These are phyloP conservation scores for Platygyra sinensis DNA, from an alignment of 64 coral and sea anemone species.

Conservation along the genomic window DNA sequence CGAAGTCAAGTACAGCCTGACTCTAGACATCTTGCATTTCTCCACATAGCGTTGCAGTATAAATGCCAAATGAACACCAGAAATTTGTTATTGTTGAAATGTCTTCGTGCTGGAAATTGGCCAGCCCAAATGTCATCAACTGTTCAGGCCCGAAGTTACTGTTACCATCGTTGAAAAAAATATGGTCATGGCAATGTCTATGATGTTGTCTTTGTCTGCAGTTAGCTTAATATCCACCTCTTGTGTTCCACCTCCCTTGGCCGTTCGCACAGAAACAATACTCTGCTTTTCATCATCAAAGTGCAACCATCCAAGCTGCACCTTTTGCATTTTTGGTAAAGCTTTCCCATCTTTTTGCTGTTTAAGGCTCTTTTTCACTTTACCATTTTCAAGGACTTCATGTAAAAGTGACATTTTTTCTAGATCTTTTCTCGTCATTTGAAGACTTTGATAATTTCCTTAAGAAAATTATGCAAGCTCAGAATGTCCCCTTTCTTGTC, in stretches of 20 bases:
- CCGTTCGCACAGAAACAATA: slow-evolving; percentile 41
- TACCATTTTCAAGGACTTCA: too few species aligned
- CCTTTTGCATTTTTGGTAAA: slow-evolving; percentile 21
- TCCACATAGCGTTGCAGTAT: slow-evolving; percentile 52
- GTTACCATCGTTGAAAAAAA: slow-evolving; percentile 33
- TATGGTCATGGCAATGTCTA: slow-evolving; percentile 8
- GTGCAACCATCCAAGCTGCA: slow-evolving; percentile 49
- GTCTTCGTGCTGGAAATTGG: slow-evolving; percentile 6
- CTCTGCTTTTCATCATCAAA: slow-evolving; percentile 41
- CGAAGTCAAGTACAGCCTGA: slow-evolving; percentile 55
- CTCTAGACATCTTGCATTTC: slow-evolving; percentile 39
- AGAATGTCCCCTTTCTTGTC: slow-evolving; percentile 52
- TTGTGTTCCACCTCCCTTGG: slow-evolving; percentile 59
- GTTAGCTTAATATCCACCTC: slow-evolving; percentile 19
- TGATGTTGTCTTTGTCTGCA: slow-evolving; percentile 12
- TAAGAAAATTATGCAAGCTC: slow-evolving; percentile 29
- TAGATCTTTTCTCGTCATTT: slow-evolving; percentile 34
- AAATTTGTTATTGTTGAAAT: slow-evolving; percentile 9
- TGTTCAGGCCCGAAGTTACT: slow-evolving; percentile 19
- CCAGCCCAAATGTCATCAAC: not conserved
- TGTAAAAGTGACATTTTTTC: slow-evolving; percentile 51
- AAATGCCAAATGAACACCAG: slow-evolving; percentile 33
- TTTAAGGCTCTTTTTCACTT: slow-evolving; percentile 35
- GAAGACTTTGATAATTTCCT: slow-evolving; percentile 17
- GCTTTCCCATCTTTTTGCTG: slow-evolving; percentile 5